Evolutionary conservation across 2,888 invertebrate species (phyloP).

Genomic region (Diarsia dahlii): DNA sequence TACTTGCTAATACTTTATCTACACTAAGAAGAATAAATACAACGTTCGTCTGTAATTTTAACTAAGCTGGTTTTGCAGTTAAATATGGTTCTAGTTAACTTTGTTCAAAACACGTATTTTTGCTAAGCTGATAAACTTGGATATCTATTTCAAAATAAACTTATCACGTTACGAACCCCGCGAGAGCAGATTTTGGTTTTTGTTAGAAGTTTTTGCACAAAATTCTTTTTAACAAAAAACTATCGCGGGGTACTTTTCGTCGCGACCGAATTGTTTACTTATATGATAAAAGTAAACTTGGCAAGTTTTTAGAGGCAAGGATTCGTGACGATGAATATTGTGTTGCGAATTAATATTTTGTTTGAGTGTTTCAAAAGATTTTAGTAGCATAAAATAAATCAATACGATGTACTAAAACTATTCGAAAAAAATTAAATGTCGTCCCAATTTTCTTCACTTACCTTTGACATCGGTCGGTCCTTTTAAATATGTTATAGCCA

Average conservation of each 20-base stretch:
- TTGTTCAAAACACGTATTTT: constrained; percentile 9
- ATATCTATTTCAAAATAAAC: constrained; percentile 88
- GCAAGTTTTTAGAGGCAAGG: constrained; percentile 69
- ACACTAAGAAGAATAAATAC: too few species aligned
- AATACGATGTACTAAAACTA: too few species aligned
- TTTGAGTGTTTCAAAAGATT: not conserved
- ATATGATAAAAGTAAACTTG: constrained; percentile 83
- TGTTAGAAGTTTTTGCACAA: constrained; percentile 84
- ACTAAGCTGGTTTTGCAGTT: not conserved
- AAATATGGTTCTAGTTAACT: not conserved
- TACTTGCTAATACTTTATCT: too few species aligned
- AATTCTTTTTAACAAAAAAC: constrained; percentile 81
- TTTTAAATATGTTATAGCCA: not conserved
- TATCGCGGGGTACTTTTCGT: constrained; percentile 72
- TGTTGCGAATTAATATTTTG: constrained; percentile 51
- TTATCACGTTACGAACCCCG: constrained; percentile 84
- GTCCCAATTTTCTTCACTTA: not conserved
- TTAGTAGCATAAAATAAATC: not conserved
- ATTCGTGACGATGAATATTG: constrained; percentile 73
- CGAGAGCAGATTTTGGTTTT: constrained; percentile 83
- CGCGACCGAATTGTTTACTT: constrained; percentile 84
- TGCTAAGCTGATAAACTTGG: constrained; percentile 76
- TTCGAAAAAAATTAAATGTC: not conserved
- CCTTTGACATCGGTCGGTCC: not conserved
- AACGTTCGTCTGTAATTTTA: not conserved